Base-by-base conservation (phyloP, 2,797 vertebrate genomes). In the Gila robusta region DNA sequence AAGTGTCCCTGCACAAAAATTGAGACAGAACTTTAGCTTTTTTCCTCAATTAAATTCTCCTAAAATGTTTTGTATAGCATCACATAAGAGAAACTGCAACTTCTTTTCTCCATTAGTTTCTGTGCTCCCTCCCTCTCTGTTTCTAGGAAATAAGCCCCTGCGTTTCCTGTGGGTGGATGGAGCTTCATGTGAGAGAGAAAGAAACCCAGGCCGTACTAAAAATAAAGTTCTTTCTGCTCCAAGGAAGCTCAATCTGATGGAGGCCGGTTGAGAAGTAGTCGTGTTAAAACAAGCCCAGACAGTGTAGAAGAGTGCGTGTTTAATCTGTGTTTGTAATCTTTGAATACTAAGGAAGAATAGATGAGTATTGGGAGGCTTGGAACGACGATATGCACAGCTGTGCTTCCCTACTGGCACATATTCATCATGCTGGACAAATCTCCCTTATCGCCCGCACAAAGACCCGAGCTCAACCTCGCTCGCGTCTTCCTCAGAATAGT, bases 191-290 rank as follows among this genome's bases (percentile, higher is more conserved):
- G 37, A 54, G 32, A 81, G 6, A 69, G 64, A 81, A 44, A 16
- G 26, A 77, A 83, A 76, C 79, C 37, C 76, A 41, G 70, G 72
- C 62, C 16, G n/a, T 66, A 47, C 79, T 89, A 84, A 88, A 88
- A 86, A 85, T 84, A 79, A 80, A 81, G 49, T 72, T 86, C 70
- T 86, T 86, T 73, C 54, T 73, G 76, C 67, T 79, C 66, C 62
- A 49, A 54, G 73, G 79, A 81, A 52, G 64, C 79, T 47, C 74
- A 85, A 71, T 84, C 83, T 87, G 82, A 87, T 74, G 41, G 78
- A 79, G 70, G 69, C 32, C 32, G 41, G 35, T 37, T 64, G 79
- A 82, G 79, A 73, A 59, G 79, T 23, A 37, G 0, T 78, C 3
- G n/a, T 72, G 47, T 77, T 59, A 71, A 76, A 77, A 32, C 14